Base-by-base conservation (phyloP, 2,888 invertebrate species). In the Tipula unca region DNA sequence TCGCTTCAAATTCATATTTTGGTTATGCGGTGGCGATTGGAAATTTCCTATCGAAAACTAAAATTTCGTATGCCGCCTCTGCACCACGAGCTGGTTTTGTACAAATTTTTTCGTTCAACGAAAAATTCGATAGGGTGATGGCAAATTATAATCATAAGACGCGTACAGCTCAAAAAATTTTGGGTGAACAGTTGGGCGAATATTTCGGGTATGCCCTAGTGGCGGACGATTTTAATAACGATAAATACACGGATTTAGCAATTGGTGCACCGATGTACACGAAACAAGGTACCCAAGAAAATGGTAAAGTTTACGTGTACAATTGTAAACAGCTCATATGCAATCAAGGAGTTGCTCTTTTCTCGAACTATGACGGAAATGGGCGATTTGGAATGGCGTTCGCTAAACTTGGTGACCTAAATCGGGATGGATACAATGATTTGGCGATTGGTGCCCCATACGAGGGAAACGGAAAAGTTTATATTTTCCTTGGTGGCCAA, bases 381-480 rank as follows among this genome's bases (percentile, higher is more conserved):
- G 17, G 29, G 17, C 35, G 86, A 13, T 86, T 86, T 39, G 86
- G 86, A n/a, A 86, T 85, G 42, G 29, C 86, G 1, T 32, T 86
- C 8, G 85, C 39, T 0, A 86, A 86, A 85, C 17, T 86, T n/a
- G 86, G 94, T 25, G 94, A 94, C 89, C 88, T 94, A n/a, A 93
- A 94, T 89, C 90, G 90, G 85, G 94, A 94, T 89, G 92, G 92
- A 8, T 93, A 88, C 88, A 90, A 91, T 90, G 92, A 54, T 42
- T 14, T 29, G 25, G 96, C 95, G 0, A 93, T 96, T 85, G 96
- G 96, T 39, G 96, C 96, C 3, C 96, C 96, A 0, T 96, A 95
- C 89, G 94, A 95, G 88, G 93, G 92, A 5, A 82, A 85, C 85
- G 96, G 96, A 29, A 94, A 93, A 6, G 94, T 96, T 69, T 96